A percentile compares a stretch with the other conserved stretches of the same genome.
Conservation (phyloP, 2,888 invertebrate species). For the Trachelus stipa region DNA sequence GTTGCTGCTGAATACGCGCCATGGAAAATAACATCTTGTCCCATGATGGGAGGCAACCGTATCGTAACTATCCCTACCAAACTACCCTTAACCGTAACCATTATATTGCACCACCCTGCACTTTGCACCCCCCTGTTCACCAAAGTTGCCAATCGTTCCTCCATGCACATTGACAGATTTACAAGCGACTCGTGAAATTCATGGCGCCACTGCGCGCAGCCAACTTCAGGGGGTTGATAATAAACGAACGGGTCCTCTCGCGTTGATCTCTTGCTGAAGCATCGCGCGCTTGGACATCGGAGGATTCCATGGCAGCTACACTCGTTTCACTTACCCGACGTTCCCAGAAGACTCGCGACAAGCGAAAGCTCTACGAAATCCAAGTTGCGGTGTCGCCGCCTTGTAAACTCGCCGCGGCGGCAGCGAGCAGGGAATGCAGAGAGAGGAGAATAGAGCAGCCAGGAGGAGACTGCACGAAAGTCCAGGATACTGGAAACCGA, state of each 20-base stretch:
- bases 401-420: not conserved
- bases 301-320: not conserved
- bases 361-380: not conserved
- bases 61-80: not conserved
- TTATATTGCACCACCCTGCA: not conserved
- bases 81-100: not conserved
- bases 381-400: not conserved
- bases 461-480: not conserved
- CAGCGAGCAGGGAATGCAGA: too few relatives aligned
- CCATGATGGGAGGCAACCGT: too few relatives aligned
- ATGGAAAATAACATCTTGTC: not conserved
- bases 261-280: too few relatives aligned
- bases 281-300: too few relatives aligned
- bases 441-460: too few relatives aligned
- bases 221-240: too few relatives aligned
- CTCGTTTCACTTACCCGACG: not conserved
- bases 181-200: too few relatives aligned
- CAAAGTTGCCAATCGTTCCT: not conserved
- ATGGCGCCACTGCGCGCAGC: too few relatives aligned
- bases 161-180: not conserved
- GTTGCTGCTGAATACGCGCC: not conserved
- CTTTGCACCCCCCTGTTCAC: not conserved
- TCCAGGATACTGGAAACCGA: not conserved
- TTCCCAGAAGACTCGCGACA: not conserved
- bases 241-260: too few relatives aligned